Evolutionary conservation across 2,888 invertebrate species (phyloP).

Genomic region (Drosophila lutescens): DNA sequence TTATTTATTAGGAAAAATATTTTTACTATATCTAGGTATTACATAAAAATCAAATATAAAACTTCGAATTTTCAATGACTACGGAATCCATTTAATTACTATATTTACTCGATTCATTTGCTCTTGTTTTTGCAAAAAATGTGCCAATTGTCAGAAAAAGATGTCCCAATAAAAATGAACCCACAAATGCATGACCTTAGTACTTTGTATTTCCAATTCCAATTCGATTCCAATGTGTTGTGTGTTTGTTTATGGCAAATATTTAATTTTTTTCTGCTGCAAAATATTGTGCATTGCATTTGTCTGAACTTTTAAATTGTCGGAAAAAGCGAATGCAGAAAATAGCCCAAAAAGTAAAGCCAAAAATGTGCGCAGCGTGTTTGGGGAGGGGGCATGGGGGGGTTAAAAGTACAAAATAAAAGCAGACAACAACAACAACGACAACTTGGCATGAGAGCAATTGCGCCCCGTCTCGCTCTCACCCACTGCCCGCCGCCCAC

Average conservation of each 20-base stretch:
- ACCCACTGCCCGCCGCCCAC: background rate
- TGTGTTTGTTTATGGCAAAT: background rate
- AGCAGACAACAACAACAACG: constrained; percentile 7
- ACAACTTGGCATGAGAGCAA: constrained; percentile 8
- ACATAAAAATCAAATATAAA: too few species aligned
- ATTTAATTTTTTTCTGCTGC: background rate
- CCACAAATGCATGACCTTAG: constrained; percentile 1
- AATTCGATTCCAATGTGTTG: background rate
- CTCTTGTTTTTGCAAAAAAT: background rate
- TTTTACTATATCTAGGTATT: too few species aligned
- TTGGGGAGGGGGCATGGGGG: background rate
- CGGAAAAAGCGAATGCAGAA: constrained; percentile 8
- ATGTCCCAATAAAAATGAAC: background rate
- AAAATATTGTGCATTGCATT: constrained; percentile 7
- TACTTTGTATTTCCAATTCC: background rate
- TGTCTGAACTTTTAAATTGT: constrained; percentile 9
- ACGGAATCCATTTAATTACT: too few species aligned
- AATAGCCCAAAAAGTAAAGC: constrained; percentile 11
- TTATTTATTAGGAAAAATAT: too few species aligned
- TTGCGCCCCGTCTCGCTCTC: constrained; percentile 13
- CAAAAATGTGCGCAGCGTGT: background rate
- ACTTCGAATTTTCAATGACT: too few species aligned
- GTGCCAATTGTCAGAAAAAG: background rate
- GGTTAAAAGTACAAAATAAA: constrained; percentile 6
- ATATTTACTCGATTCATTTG: too few species aligned